These are phyloP conservation scores for Parapristionchus giblindavisi DNA, from an alignment of 2,888 invertebrate species.

Conservation along the genomic window DNA sequence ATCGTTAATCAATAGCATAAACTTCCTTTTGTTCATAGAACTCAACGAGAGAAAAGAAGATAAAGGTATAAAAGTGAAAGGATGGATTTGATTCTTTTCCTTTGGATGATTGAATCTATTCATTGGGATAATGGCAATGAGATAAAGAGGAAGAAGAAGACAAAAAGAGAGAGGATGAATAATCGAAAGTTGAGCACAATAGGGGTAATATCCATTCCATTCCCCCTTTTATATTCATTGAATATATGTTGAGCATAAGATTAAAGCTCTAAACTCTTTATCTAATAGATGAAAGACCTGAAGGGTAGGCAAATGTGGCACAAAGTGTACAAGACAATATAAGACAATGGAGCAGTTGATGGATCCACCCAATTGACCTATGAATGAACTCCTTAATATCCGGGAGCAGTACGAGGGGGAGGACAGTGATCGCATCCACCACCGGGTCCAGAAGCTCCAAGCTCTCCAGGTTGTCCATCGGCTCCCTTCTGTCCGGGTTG, in stretches of 20 bases:
- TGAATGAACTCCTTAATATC: constrained; percentile 38
- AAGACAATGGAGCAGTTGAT: not conserved
- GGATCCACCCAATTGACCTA: constrained; percentile 15
- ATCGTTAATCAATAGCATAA: too few species aligned
- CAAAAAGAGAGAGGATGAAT: not conserved
- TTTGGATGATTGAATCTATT: not conserved
- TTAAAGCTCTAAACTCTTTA: constrained; percentile 38
- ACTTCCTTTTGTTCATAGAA: too few species aligned
- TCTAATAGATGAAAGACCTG: constrained; percentile 35
- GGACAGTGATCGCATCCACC: constrained; percentile 46
- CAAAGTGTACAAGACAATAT: constrained; percentile 29
- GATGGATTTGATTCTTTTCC: constrained; percentile 7
- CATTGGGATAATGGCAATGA: constrained; percentile 21
- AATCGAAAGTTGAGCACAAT: not conserved
- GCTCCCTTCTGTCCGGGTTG: constrained; percentile 53
- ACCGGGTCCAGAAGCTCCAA: constrained; percentile 46
- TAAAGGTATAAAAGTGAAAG: too few species aligned
- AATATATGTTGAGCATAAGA: too few species aligned
- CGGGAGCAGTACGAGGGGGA: constrained; percentile 42
- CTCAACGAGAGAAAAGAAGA: too few species aligned
- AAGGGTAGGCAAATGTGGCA: constrained; percentile 23
- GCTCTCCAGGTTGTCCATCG: constrained; percentile 55
- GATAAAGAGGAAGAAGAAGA: constrained; percentile 20
- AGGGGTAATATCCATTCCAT: too few species aligned
- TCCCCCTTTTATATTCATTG: too few species aligned